Evolutionary conservation across 2,113 vertebrate genomes (phyloP).

Genomic region (Corvus hawaiiensis): DNA sequence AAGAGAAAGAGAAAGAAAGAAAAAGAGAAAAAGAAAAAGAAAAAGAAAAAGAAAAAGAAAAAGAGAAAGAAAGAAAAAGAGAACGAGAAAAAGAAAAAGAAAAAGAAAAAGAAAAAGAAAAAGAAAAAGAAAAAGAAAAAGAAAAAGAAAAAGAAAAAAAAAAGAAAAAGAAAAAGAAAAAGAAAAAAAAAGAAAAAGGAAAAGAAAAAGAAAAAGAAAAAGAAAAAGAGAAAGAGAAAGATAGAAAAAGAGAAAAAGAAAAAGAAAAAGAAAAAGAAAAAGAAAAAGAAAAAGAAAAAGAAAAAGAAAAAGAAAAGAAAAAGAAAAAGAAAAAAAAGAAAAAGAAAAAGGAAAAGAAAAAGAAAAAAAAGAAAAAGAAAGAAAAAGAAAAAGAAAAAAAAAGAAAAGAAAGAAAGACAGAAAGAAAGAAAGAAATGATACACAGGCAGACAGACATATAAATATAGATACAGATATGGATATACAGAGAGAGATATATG

Average conservation of each 20-base stretch:
- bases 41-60: background rate
- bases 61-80: background rate
- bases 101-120: background rate
- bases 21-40: too few relatives aligned
- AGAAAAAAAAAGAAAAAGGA: too few relatives aligned
- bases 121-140: too few relatives aligned
- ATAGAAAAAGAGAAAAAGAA: too few relatives aligned
- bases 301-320: background rate
- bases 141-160: too few relatives aligned
- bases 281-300: background rate
- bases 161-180: too few relatives aligned
- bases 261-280: too few relatives aligned
- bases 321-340: background rate
- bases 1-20: background rate
- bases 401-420: background rate
- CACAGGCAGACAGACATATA: background rate
- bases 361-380: background rate
- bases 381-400: background rate
- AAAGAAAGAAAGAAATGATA: background rate
- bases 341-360: background rate
- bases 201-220: too few relatives aligned
- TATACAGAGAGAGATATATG: background rate
- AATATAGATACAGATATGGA: background rate
- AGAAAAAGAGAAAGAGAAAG: too few relatives aligned
- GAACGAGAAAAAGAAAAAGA: too few relatives aligned